Evolutionary conservation across 1,140 invertebrate genomes (phyloP).

Genomic region (Drosophila takahashii): DNA sequence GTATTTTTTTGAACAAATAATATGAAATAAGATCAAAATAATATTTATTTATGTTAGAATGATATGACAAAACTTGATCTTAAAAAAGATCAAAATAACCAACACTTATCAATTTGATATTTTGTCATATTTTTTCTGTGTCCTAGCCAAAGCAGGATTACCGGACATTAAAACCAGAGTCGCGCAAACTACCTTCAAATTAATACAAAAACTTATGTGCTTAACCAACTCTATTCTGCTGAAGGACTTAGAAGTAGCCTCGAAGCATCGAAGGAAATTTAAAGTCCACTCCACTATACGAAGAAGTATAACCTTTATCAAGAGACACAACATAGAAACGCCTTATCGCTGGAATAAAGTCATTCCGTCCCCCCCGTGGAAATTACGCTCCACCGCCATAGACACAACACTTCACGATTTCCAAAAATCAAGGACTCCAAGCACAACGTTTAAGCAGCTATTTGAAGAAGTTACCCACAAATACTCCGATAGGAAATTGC

Average conservation of each 20-base stretch:
- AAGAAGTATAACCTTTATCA: background rate
- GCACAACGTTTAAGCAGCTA: background rate
- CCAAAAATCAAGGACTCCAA: background rate
- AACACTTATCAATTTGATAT: too few relatives aligned
- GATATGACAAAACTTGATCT: too few relatives aligned
- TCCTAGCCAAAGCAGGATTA: conserved; percentile 15
- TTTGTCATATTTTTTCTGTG: too few relatives aligned
- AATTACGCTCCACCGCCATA: background rate
- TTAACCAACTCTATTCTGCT: background rate
- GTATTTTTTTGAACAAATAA: too few relatives aligned
- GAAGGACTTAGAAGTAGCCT: background rate
- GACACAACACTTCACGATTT: conserved; percentile 1
- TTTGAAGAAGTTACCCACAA: background rate
- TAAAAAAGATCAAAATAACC: too few relatives aligned
- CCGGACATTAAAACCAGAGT: conserved; percentile 14
- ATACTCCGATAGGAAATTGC: background rate
- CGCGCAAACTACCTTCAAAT: conserved; percentile 1
- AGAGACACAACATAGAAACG: background rate
- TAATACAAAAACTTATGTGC: background rate
- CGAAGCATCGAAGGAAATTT: background rate
- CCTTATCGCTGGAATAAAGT: background rate
- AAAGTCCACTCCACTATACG: background rate
- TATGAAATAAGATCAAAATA: too few relatives aligned
- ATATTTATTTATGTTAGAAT: too few relatives aligned
- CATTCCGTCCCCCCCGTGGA: conserved; percentile 3